Evolutionary conservation across 2,888 invertebrate genomes (phyloP), one percentile per base, ranked within the genome.

Genomic region (Teinopalpus imperialis): DNA sequence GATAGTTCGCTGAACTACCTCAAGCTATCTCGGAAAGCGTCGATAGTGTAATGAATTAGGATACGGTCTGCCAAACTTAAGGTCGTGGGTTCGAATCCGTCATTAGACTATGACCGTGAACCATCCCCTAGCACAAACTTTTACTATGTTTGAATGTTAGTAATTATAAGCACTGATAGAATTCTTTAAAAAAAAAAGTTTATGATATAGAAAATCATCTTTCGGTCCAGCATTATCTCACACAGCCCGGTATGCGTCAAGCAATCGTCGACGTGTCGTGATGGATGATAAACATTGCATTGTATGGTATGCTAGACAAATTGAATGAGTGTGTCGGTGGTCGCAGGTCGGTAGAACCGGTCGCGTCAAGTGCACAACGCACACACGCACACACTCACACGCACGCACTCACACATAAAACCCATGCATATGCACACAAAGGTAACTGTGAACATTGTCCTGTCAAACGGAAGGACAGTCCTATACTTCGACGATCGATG

Each of bases 251-350:
- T 39, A 47, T 29, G 42, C 44, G 27, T 36, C 23, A 44, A 21
- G 24, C 27, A 44, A 27, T 26, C 43, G 46, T 42, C 39, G 47
- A 27, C 23, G 20, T 30, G 20, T 39, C 48, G 49, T 61, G 66
- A 60, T 64, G 57, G 64, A 60, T 54, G 66, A 57, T 60, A 61
- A 61, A 59, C 62, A 62, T 47, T 48, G 57, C 54, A 56, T 61
- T 56, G 60, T 59, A 53, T 55, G 53, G 57, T 57, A 57, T 64
- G 61, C 65, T 59, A 61, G 71, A 73, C 75, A 71, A 71, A 74
- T 69, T 69, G 72, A 70, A 66, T 61, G 72, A 69, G 63, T 58
- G 60, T 57, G 61, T 51, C 54, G 55, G 54, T 53, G 59, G 56
- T 56, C 56, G 57, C 53, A 48, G 58, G 54, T 55, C 55, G 56